Percentiles rank a stretch among this genome's conserved stretches.
These are phyloP conservation scores for Pterobdella sp. DNA, from an alignment of 2,888 invertebrate species.

Conservation along the genomic window DNA sequence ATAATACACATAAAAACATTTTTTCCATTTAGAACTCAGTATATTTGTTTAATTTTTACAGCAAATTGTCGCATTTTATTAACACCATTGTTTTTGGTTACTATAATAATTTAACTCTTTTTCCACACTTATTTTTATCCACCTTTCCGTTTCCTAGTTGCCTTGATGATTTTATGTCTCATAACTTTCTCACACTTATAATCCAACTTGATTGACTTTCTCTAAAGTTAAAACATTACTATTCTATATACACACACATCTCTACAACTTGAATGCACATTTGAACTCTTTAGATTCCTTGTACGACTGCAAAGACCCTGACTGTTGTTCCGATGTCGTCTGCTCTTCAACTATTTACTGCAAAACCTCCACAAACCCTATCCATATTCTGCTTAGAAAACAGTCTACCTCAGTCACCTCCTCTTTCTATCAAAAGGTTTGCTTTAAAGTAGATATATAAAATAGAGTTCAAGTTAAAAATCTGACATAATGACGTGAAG, in stretches of 20 bases:
- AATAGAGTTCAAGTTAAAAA: too few species aligned
- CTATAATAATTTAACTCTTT: too few species aligned
- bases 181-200: too few species aligned
- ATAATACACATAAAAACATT: neutral
- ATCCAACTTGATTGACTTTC: too few species aligned
- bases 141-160: too few species aligned
- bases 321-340: conserved; percentile 13
- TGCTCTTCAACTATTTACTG: conserved; percentile 22
- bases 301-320: conserved; percentile 26
- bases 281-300: conserved; percentile 15
- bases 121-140: too few species aligned
- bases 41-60: neutral
- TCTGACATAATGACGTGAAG: too few species aligned
- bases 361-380: conserved; percentile 18
- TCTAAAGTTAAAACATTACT: too few species aligned
- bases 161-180: too few species aligned
- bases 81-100: too few species aligned
- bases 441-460: conserved; percentile 23
- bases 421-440: conserved; percentile 28
- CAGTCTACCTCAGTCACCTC: conserved; percentile 24
- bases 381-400: conserved; percentile 25
- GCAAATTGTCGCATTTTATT: too few species aligned
- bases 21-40: neutral
- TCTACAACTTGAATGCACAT: neutral
- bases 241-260: neutral